Evolutionary conservation across 2,113 vertebrate genomes (phyloP), one percentile per base, ranked within the genome.

Genomic region (Nothocercus julius): DNA sequence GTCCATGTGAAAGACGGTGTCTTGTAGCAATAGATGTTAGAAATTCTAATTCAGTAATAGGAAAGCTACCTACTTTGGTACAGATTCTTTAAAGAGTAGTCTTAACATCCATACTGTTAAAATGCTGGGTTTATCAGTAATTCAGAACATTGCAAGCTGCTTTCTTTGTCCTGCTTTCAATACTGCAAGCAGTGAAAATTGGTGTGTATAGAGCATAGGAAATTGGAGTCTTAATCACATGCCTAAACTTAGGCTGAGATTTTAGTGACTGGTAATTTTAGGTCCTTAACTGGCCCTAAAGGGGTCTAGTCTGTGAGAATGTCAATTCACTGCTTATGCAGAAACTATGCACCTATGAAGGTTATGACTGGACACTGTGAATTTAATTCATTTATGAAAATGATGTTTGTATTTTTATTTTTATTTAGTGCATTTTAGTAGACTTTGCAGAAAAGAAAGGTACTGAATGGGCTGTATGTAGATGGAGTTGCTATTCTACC

Each of bases 141-240:
- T 76, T 20, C 30, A 22, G 40, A n/a, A 12, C 5, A 13, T 58
- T 66, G 6, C 7, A 47, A 27, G 9, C 20, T 82, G 17, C 1
- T 27, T 76, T 32, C 86, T 25, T 5, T 30, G 9, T 63, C 20
- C 34, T 87, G 34, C 47, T 89, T 66, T 27, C n/a, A 70, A n/a
- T 77, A 28, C 61, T 91, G 20, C 15, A 76, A 15, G 13, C 11
- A 4, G 51, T 69, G 27, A 13, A 20, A 82, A 44, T 89, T 73
- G 0, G 68, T 79, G 2, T 2, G 2, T 72, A 20, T 63, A 66
- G 28, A 16, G 28, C 44, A 0, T n/a, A 53, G 42, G 25, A 61
- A 7, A 44, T 69, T 14, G 27, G 47, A 54, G 16, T 21, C 15
- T 82, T 76, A 30, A 49, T 20, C 19, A 49, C n/a, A 68, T 58